phyloP scores from a whole-genome alignment of 2,113 vertebrate genomes.

The Potamarius usumacintae region DNA sequence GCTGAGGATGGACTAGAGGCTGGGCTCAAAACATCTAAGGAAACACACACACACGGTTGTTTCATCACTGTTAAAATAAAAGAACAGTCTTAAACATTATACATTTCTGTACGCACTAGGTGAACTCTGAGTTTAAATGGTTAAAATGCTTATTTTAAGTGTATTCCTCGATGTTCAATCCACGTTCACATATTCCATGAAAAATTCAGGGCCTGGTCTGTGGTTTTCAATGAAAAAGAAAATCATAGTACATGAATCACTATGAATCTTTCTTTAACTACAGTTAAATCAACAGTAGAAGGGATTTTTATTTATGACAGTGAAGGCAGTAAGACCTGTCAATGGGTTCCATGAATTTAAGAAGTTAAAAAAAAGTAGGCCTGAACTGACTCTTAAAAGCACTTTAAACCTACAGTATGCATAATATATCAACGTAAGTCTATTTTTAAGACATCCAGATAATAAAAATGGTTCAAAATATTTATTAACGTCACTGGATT shows the following conservation, averaged over 20 bases:
- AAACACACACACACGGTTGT: slow-evolving; percentile 6
- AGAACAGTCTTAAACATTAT: not conserved
- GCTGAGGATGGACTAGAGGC: slow-evolving; percentile 88
- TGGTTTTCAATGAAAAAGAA: not conserved
- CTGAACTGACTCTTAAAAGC: not conserved
- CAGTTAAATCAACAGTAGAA: not conserved
- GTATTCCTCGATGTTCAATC: not conserved
- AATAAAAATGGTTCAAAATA: too few species aligned
- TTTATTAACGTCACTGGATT: too few species aligned
- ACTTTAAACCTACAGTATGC: not conserved
- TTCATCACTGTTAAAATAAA: not conserved
- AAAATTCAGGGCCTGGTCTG: not conserved
- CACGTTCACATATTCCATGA: not conserved
- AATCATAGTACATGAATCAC: not conserved
- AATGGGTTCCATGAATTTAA: not conserved
- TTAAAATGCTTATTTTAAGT: not conserved
- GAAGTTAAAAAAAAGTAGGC: not conserved
- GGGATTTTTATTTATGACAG: not conserved
- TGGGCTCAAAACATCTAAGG: slow-evolving; percentile 86
- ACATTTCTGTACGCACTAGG: too few species aligned
- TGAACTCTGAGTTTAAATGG: not conserved
- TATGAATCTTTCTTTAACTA: not conserved
- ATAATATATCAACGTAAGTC: too few species aligned
- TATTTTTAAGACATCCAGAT: too few species aligned
- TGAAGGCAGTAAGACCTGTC: not conserved